A percentile compares a stretch with the other conserved stretches of the same genome.
These are phyloP conservation scores for Anhinga anhinga DNA, from an alignment of 2,113 vertebrate genomes.

Conservation along the genomic window DNA sequence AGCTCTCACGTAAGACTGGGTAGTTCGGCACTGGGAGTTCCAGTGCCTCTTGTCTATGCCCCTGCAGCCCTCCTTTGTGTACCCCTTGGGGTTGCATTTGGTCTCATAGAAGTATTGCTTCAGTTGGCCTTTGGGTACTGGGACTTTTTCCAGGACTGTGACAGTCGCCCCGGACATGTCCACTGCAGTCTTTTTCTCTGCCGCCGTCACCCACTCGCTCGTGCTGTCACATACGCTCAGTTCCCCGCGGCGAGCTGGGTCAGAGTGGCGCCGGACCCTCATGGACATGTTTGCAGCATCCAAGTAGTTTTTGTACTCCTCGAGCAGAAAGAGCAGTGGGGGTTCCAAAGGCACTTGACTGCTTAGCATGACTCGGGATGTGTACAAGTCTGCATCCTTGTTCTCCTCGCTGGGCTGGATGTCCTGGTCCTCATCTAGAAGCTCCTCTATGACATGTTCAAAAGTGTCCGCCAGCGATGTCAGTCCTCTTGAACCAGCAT, in stretches of 20 bases:
- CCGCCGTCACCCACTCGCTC: conserved; percentile 98
- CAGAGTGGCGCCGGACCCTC: conserved; percentile 96
- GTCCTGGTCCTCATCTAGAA: conserved; percentile 88
- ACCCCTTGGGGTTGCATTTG: conserved; percentile 98
- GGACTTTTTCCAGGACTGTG: conserved; percentile 97
- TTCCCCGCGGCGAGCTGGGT: conserved; percentile 94
- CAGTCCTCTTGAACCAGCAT: conserved; percentile 78
- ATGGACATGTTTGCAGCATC: conserved; percentile 99
- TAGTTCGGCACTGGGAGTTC: conserved; percentile 99
- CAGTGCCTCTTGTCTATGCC: conserved; percentile 99
- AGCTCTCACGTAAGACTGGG: conserved; percentile 98
- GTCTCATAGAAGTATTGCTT: conserved; percentile 99
- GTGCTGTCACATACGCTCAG: conserved; percentile 99
- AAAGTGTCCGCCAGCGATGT: conserved; percentile 93
- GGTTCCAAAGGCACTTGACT: conserved; percentile 99
- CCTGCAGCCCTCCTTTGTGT: conserved; percentile 98
- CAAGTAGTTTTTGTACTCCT: conserved; percentile 99
- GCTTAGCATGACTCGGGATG: conserved; percentile 97
- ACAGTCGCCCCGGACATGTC: conserved; percentile 99
- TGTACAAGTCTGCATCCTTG: conserved; percentile 95
- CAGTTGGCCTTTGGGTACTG: conserved; percentile 97
- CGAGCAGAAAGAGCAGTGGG: conserved; percentile 96
- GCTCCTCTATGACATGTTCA: conserved; percentile 97
- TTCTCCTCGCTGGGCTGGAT: conserved; percentile 78
- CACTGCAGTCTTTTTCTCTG: conserved; percentile 99